Evolutionary conservation across 2,888 invertebrate genomes (phyloP).

Genomic region (Argynnis bischoffii): DNA sequence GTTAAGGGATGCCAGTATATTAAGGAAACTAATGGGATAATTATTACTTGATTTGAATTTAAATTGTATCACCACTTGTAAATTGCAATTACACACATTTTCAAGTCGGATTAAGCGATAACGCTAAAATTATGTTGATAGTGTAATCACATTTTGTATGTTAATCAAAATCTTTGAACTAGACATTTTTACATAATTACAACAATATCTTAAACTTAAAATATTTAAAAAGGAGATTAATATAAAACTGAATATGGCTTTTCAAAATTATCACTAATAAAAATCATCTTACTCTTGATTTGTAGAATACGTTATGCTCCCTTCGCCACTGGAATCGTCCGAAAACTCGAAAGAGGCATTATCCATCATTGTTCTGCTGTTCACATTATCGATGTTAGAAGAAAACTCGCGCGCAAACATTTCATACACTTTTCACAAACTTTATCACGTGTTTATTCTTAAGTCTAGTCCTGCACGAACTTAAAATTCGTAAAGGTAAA

Average conservation of each 20-base stretch:
- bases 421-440: conserved; percentile 24
- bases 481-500: conserved; percentile 24
- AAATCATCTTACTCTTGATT: conserved; percentile 57
- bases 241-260: background rate
- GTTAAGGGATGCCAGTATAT: no score
- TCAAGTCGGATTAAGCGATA: no score
- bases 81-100: no score
- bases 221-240: no score
- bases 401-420: conserved; percentile 41
- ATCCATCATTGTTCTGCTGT: conserved; percentile 64
- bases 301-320: conserved; percentile 42
- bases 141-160: no score
- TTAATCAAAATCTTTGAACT: no score
- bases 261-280: background rate
- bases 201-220: no score
- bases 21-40: no score
- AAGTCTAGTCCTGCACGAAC: conserved; percentile 17
- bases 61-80: no score
- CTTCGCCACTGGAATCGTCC: conserved; percentile 70
- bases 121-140: no score
- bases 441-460: conserved; percentile 26
- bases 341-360: conserved; percentile 75
- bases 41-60: no score
- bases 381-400: conserved; percentile 43
- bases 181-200: no score